A percentile compares a stretch with the other conserved stretches of the same genome.
Conservation (phyloP, 2,888 invertebrate species). For the Epirrhoe tristata region DNA sequence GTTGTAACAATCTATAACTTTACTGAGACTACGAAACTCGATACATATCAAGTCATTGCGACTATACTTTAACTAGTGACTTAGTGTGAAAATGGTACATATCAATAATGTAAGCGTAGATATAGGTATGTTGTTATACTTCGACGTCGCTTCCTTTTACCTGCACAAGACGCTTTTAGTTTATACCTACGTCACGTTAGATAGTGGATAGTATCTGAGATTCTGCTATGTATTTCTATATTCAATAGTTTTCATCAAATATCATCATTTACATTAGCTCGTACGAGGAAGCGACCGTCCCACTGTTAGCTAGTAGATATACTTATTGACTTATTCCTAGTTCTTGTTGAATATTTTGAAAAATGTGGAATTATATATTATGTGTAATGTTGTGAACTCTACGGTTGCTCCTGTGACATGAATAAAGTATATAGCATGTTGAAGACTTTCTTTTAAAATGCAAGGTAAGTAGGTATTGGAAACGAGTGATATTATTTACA, state of each 20-base stretch:
- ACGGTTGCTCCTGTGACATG: slow-evolving; percentile 67
- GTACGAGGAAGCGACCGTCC: slow-evolving; percentile 63
- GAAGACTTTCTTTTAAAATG: slow-evolving; percentile 50
- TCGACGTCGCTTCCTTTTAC: slow-evolving; percentile 66
- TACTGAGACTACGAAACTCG: slow-evolving; percentile 56
- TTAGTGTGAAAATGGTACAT: slow-evolving; percentile 58
- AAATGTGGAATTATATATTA: slow-evolving; percentile 66
- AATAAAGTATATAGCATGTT: slow-evolving; percentile 82
- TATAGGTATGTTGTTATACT: slow-evolving; percentile 81
- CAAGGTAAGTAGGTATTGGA: slow-evolving; percentile 11
- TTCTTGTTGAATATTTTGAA: slow-evolving; percentile 83
- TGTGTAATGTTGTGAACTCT: slow-evolving; percentile 80
- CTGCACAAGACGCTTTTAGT: slow-evolving; percentile 31
- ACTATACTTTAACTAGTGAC: slow-evolving; percentile 57
- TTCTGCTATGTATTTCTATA: not conserved
- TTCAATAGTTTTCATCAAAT: not conserved
- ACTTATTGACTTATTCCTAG: slow-evolving; percentile 81
- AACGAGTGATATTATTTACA: slow-evolving; percentile 68
- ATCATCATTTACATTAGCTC: slow-evolving; percentile 1
- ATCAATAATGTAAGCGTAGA: slow-evolving; percentile 70
- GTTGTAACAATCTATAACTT: slow-evolving; percentile 51
- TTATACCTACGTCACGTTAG: not conserved
- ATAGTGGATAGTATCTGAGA: not conserved
- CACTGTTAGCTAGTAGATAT: slow-evolving; percentile 81
- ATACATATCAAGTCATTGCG: slow-evolving; percentile 66